A percentile compares a stretch with the other conserved stretches of the same genome.
Conservation (phyloP, 1,140 invertebrate genomes). For the Notospermus geniculatus region DNA sequence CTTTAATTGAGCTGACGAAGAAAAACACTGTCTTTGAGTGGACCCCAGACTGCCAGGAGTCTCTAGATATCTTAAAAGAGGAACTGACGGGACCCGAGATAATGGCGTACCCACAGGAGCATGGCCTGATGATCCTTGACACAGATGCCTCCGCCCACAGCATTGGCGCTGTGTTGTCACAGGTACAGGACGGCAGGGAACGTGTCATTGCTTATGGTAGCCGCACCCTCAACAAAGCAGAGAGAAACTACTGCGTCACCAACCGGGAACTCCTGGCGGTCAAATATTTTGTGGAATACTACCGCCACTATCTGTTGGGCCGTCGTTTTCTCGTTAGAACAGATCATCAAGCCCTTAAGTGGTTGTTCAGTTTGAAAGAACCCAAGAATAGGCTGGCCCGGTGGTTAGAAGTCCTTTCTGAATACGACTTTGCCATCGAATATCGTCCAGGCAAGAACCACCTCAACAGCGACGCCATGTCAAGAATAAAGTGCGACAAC, state of each 20-base stretch:
- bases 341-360: slow-evolving; percentile 29
- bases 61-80: slow-evolving; percentile 12
- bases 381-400: slow-evolving; percentile 26
- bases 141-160: slow-evolving; percentile 55
- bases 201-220: slow-evolving; percentile 21
- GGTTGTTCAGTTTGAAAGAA: slow-evolving; percentile 20
- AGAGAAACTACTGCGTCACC: slow-evolving; percentile 27
- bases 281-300: slow-evolving; percentile 22
- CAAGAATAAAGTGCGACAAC: slow-evolving; percentile 5
- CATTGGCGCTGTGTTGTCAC: slow-evolving; percentile 54
- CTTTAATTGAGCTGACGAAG: slow-evolving; percentile 19
- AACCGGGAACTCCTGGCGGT: slow-evolving; percentile 29
- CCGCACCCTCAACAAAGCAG: slow-evolving; percentile 13
- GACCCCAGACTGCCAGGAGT: slow-evolving; percentile 3
- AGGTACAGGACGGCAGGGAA: slow-evolving; percentile 36
- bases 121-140: slow-evolving; percentile 44
- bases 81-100: slow-evolving; percentile 8
- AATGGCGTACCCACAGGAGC: slow-evolving; percentile 35
- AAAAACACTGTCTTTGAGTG: slow-evolving; percentile 28
- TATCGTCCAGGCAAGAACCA: slow-evolving; percentile 28
- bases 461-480: slow-evolving; percentile 32
- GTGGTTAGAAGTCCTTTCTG: slow-evolving; percentile 31
- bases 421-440: slow-evolving; percentile 29
- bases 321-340: slow-evolving; percentile 22
- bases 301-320: slow-evolving; percentile 25